A percentile compares a stretch with the other conserved stretches of the same genome.
Conservation (phyloP, 2,797 vertebrate genomes). For the Rhinogobio ventralis region DNA sequence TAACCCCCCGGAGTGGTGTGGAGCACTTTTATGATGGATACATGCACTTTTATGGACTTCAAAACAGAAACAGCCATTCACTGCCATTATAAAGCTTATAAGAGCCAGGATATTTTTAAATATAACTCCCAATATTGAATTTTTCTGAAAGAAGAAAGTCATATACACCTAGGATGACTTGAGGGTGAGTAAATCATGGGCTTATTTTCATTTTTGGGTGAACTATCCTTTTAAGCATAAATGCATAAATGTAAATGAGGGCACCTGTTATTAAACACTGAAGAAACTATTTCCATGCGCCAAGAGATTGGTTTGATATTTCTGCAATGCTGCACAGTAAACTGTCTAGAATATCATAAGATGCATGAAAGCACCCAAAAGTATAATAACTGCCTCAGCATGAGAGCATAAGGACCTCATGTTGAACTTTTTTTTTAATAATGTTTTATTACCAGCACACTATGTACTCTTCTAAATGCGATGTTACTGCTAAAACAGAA, state of each 20-base stretch:
- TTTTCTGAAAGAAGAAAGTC: no score
- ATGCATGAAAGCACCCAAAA: neutral
- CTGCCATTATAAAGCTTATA: no score
- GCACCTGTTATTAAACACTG: neutral
- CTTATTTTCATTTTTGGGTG: no score
- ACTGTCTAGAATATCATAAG: neutral
- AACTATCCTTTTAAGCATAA: neutral
- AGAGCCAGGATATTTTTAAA: no score
- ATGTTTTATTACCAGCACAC: slow-evolving; percentile 26
- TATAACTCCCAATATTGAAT: no score
- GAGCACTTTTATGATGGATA: no score
- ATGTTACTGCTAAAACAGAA: slow-evolving; percentile 10
- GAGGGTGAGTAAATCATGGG: no score
- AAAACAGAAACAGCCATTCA: no score
- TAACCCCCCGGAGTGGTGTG: no score
- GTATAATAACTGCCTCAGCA: slow-evolving; percentile 7
- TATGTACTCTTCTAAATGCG: neutral
- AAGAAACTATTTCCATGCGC: neutral
- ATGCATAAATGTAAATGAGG: neutral
- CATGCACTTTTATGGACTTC: no score
- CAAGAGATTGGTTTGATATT: neutral
- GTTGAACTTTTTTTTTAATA: neutral
- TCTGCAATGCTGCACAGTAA: neutral
- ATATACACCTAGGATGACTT: no score
- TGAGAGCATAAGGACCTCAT: neutral